Conservation (phyloP, 2,888 invertebrate genomes). For the Cheilosia variabilis region DNA sequence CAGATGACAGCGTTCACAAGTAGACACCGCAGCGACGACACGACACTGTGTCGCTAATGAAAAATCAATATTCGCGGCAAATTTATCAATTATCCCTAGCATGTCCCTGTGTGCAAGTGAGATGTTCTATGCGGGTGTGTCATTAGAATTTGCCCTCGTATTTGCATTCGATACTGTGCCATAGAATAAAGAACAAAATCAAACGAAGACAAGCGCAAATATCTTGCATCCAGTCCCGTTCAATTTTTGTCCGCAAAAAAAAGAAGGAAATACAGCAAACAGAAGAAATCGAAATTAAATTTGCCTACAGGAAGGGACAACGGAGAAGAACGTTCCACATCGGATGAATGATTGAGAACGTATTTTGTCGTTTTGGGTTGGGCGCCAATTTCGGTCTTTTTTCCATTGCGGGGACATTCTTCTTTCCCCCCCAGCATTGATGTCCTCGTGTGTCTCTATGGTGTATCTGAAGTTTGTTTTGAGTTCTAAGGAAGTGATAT, state of each 20-base stretch:
- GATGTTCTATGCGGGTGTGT: conserved; percentile 10
- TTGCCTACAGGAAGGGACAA: conserved; percentile 56
- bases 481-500: conserved; percentile 54
- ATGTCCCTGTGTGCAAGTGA: background rate
- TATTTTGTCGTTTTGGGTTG: conserved; percentile 51
- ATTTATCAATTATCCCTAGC: conserved; percentile 10
- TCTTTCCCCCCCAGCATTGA: background rate
- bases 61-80: conserved; percentile 48
- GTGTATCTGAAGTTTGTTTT: conserved; percentile 43
- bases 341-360: conserved; percentile 56
- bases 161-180: conserved; percentile 45
- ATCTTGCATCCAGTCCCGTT: conserved; percentile 17
- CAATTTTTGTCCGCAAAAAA: conserved; percentile 20
- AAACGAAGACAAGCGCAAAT: conserved; percentile 14
- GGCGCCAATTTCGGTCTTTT: conserved; percentile 51
- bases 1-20: background rate
- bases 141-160: conserved; percentile 33
- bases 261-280: conserved; percentile 15
- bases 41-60: conserved; percentile 32
- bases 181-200: conserved; percentile 7
- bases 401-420: background rate
- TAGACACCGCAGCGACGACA: background rate
- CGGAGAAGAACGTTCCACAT: conserved; percentile 20
- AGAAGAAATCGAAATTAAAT: conserved; percentile 69
- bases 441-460: conserved; percentile 1